Evolutionary conservation across 2,113 vertebrate species (phyloP), one percentile per base, ranked within the genome.

Genomic region (Sprattus sprattus): DNA sequence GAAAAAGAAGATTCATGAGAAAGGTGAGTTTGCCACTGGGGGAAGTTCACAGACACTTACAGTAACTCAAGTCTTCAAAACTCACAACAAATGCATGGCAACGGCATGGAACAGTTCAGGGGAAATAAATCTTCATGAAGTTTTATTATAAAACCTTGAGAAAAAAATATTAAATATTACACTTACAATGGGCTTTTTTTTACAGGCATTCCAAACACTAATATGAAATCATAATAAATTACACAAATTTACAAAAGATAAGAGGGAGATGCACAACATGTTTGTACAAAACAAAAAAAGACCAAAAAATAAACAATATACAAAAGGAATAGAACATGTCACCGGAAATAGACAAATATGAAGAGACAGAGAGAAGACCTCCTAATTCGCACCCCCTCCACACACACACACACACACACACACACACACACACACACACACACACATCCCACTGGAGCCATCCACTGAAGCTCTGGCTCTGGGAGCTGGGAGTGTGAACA

Each of bases 141-240:
- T 91, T 96, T 96, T 95, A 95, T 96, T 95, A 94, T 94, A 96
- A 95, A 94, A 94, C 92, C 94, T 95, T 96, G 92, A 87, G 95
- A 95, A 95, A 96, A 96, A 96, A 96, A 93, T 96, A 95, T 96
- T 96, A 96, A 96, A 96, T 96, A 95, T 93, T 95, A 95, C 93
- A 95, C 91, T 93, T 95, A 95, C 92, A 95, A 93, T 94, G 93
- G 91, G 91, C 87, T 7, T 86, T 94, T 39, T 39, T 95, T 57
- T 94, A 81, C 45, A 78, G 54, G 39, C 84, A 87, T 83, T 54
- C 84, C 84, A 81, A 82, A 93, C 91, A 92, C 93, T 93, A 91
- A 95, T 94, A 93, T 60, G 60, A 93, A 86, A 93, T 91, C 91
- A 93, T 92, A 96, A 96, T 96, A 96, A 96, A 96, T 96, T 95